Evolutionary conservation across 2,888 invertebrate genomes (phyloP), one percentile per base, ranked within the genome.

Genomic region (Thereva nobilitata): DNA sequence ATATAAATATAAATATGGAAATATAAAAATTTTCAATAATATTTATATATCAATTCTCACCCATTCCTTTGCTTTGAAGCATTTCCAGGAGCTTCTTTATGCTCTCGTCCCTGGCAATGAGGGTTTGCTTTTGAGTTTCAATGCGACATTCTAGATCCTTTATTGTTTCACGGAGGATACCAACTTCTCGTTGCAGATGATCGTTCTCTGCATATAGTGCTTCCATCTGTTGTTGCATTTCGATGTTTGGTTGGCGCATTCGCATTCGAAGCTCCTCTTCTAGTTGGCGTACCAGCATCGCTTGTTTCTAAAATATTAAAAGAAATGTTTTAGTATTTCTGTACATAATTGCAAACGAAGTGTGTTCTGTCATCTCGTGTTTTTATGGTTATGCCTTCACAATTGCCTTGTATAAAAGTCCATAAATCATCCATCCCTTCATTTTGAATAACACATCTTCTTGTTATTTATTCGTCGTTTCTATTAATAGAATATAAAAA

Each of bases 71-170:
- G 80, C 92, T 95, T 82, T 97, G 97, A 69, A 98, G 87, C 96
- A 98, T 97, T 85, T 98, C 97, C 77, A 98, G 86, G 76, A 98
- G 87, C 83, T 97, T 97, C 85, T 97, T 97, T 80, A 98, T 97
- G 82, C 96, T 97, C 79, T 97, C 97, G 83, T 98, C 97, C 75
- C 97, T 86, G 55, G 97, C 95, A 78, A 92, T 91, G 73, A 98
- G 85, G 53, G 97, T 98, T 84, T 97, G 97, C 82, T 97, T 97
- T 83, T 98, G 97, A 41, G 97, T 96, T 82, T 97, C 97, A 77
- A 97, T 95, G 76, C 97, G 88, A 77, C 97, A 85, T 83, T 97
- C 97, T 82, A 97, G 85, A 84, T 97, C 97, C 90, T 95, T 95
- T 79, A 95, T 94, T 68, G 95, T 95, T 79, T 96, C 95, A 70